Evolutionary conservation across 2,113 vertebrate genomes (phyloP), one percentile per base, ranked within the genome.

Genomic region (Mus spicilegus): DNA sequence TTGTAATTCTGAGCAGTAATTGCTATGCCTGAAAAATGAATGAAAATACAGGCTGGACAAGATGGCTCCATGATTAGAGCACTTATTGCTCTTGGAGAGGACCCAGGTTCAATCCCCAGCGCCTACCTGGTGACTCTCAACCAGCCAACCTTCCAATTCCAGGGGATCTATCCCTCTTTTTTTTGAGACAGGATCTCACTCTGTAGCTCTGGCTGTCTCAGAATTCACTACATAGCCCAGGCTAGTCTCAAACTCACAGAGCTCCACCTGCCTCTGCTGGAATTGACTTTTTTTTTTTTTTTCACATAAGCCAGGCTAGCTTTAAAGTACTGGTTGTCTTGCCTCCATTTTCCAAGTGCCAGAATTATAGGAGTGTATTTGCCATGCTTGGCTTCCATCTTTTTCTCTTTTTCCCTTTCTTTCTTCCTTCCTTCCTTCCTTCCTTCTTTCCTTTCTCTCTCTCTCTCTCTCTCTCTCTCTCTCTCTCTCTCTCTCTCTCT

Each of bases 41-140:
- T 22, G 56, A 94, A 96, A 95, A 87, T 73, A 73, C 0, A 24
- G 7, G n/a, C 11, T 39, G 82, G 93, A 95, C 28, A 92, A 92
- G 94, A 36, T 19, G 58, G 39, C n/a, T 26, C 58, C 8, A 13
- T 11, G 39, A n/a, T 46, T 63, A 30, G 58, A 46, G 39, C 58
- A 65, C 81, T 42, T 5, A 4, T 10, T 42, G 81, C 14, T 46
- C 58, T 85, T 30, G 14, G 10, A 63, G 58, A 84, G 26, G 58
- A 30, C 22, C 6, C 14, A 19, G 58, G n/a, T 42, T 30, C 56
- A 30, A 28, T 63, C 39, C 58, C 81, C 39, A 65, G n/a, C n/a
- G 30, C 22, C 24, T 24, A 84, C 7, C 2, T 28, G 81, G 81
- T 11, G 58, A 24, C 24, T 65, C n/a, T 63, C 58, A 84, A 30